These are phyloP conservation scores for Ptilodon capucinus DNA, from an alignment of 2,888 invertebrate genomes.

Conservation along the genomic window DNA sequence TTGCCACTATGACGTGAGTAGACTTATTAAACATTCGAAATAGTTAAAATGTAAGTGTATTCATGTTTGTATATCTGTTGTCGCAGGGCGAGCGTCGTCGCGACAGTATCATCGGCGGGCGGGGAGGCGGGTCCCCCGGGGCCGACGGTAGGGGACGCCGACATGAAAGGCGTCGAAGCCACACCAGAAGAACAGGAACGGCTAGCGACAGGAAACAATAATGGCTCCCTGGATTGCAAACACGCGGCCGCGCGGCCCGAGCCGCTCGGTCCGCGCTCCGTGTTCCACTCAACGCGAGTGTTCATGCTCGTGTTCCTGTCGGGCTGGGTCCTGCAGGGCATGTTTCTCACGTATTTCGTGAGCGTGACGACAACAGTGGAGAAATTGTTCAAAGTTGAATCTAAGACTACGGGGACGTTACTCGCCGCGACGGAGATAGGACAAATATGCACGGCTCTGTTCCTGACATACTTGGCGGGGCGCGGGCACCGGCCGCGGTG, in stretches of 20 bases:
- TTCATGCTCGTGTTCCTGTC: conserved; percentile 94
- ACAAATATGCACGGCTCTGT: conserved; percentile 93
- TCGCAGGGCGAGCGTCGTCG: conserved; percentile 67
- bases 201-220: conserved; percentile 82
- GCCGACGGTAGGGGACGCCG: conserved; percentile 67
- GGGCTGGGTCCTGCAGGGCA: conserved; percentile 94
- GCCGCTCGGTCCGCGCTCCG: conserved; percentile 83
- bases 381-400: conserved; percentile 95
- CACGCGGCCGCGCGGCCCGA: conserved; percentile 78
- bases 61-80: conserved; percentile 48
- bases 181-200: conserved; percentile 78
- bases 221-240: conserved; percentile 90
- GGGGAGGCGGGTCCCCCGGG: conserved; percentile 66
- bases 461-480: conserved; percentile 94
- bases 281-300: conserved; percentile 92
- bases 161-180: conserved; percentile 78
- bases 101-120: conserved; percentile 58
- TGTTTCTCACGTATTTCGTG: conserved; percentile 97
- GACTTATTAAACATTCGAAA: conserved; percentile 4
- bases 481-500: conserved; percentile 96
- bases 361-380: conserved; percentile 97
- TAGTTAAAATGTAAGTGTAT: conserved; percentile 6
- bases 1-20: conserved; percentile 70
- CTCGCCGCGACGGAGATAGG: conserved; percentile 96
- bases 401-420: conserved; percentile 94